Evolutionary conservation across 37 sponge, comb jelly and placozoan species (phyloP), one percentile per base, ranked within the genome.

Genomic region (Agelas oroides): DNA sequence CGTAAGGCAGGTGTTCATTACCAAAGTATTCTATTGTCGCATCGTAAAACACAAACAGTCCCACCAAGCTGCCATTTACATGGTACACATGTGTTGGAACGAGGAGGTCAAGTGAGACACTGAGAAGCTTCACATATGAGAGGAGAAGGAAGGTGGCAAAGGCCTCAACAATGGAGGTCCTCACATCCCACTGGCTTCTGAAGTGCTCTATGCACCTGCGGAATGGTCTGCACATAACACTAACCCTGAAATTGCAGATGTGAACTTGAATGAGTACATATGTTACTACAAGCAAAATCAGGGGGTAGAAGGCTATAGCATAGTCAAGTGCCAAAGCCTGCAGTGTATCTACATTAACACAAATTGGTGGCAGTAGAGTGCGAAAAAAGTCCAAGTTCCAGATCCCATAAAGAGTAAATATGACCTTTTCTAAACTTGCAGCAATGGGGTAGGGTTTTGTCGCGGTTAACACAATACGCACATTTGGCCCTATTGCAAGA

Each of bases 81-180:
- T 59, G 17, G 60, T 36, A 68, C 3, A 85, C 71, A 20, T 38
- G 6, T 0, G 82, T 70, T 18, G 76, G 75, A 21, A 60, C 32
- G 17, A 90, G 82, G 19, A 90, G 32, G 12, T 63, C 46, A 46
- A 85, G 33, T n/a, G 88, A 79, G 20, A 73, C 72, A 21, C 34
- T 27, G 13, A 84, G 56, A 27, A 92, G 34, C 55, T 92, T 92
- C 5, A 68, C 59, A 74, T 77, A 84, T 41, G 93, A 88, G 31
- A 92, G 80, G 8, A 88, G 68, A 59, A 88, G 62, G 38, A 92
- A 83, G 19, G 89, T 75, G 6, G 82, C 85, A 59, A 81, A 68
- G n/a, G 89, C 93, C 80, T 84, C 80, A 17, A 85, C 74, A 19
- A 85, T 32, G 30, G 89, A 78, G 20, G 73, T 72, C 5, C 72